Evolutionary conservation across 2,113 vertebrate species (phyloP).

Genomic region (Isurus oxyrinchus): DNA sequence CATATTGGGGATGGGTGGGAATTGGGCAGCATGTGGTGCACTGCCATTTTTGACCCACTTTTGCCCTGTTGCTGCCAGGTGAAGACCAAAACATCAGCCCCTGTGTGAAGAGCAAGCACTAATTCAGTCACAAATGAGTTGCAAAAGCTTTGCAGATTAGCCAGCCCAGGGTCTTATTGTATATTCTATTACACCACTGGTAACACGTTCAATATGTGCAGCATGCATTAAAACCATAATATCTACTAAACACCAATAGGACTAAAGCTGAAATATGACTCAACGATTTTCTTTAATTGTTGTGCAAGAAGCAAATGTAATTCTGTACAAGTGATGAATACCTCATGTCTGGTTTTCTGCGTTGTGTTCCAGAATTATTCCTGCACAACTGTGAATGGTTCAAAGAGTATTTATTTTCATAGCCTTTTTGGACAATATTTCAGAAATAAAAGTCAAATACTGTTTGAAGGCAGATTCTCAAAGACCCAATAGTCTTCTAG

Average conservation of each 20-base stretch:
- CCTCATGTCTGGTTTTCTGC: not conserved
- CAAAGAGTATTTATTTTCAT: not conserved
- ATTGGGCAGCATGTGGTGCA: not conserved
- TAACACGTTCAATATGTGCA: not conserved
- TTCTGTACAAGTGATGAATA: not conserved
- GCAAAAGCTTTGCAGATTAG: not conserved
- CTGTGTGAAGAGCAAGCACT: not conserved
- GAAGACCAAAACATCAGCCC: not conserved
- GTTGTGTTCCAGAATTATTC: not conserved
- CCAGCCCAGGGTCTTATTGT: not conserved
- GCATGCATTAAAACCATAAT: not conserved
- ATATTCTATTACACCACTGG: not conserved
- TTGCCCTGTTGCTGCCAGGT: not conserved
- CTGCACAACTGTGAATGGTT: not conserved
- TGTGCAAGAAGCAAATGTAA: not conserved
- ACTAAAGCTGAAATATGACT: too few species aligned
- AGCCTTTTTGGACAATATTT: not conserved
- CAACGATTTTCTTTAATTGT: not conserved
- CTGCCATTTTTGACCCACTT: not conserved
- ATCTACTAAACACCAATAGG: too few species aligned
- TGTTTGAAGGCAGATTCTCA: not conserved
- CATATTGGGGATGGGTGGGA: not conserved
- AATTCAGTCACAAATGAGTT: not conserved
- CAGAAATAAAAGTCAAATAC: constrained; percentile 20
- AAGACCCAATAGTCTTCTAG: not conserved